A percentile compares a stretch with the other conserved stretches of the same genome.
These are phyloP conservation scores for Hormaphis cornu DNA, from an alignment of 1,140 invertebrate genomes.

Conservation along the genomic window DNA sequence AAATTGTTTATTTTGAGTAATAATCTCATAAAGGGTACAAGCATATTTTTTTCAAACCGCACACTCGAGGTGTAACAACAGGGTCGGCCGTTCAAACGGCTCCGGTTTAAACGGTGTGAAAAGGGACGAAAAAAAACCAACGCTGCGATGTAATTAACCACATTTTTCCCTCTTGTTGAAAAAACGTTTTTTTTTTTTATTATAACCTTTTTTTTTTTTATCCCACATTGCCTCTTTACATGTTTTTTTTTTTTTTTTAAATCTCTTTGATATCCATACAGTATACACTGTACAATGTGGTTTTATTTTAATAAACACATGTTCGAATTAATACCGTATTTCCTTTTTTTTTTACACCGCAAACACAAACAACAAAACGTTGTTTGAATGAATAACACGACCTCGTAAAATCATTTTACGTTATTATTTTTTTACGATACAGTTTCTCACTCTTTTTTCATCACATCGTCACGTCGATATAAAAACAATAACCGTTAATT, in stretches of 20 bases:
- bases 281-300: too few species aligned
- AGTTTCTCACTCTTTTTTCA: too few species aligned
- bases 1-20: too few species aligned
- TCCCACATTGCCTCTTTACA: too few species aligned
- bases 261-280: conserved; percentile 1
- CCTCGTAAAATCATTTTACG: too few species aligned
- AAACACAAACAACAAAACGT: conserved; percentile 13
- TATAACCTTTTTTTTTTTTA: too few species aligned
- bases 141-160: not conserved
- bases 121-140: not conserved
- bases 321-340: not conserved
- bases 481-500: too few species aligned
- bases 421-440: too few species aligned
- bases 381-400: conserved; percentile 5
- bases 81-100: not conserved
- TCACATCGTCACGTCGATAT: too few species aligned
- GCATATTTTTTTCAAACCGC: not conserved
- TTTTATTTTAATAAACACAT: conserved; percentile 8
- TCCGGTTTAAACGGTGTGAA: not conserved
- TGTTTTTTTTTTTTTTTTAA: not conserved
- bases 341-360: not conserved
- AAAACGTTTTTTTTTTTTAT: not conserved
- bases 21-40: too few species aligned
- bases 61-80: not conserved
- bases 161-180: not conserved